Evolutionary conservation across 2,888 invertebrate genomes (phyloP), one percentile per base, ranked within the genome.

Genomic region (Galerucella calmariensis): DNA sequence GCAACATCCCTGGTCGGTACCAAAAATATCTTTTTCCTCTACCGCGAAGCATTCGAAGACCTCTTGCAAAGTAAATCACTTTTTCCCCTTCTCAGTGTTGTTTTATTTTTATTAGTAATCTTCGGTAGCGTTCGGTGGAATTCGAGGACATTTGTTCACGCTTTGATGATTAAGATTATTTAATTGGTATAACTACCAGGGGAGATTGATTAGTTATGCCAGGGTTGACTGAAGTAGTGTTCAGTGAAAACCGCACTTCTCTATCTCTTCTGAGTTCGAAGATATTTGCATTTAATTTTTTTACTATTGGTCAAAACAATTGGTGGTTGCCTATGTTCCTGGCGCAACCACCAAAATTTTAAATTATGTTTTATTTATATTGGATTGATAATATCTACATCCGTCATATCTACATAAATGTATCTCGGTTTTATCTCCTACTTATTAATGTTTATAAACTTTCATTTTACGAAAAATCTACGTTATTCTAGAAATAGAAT

Each of bases 21-120:
- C 35, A 62, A 62, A 62, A 62, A 62, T 62, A 62, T n/a, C 62
- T 10, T 35, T 61, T 41, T 35, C 62, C 41, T 20, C 62, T 14
- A 56, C 16, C 56, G 10, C 20, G 20, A 16, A 10, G 20, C 20
- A 10, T 9, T 2, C 14, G 12, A 14, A 48, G 56, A 56, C 16
- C 41, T 62, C 62, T 41, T 35, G 41, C 35, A 6, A 62, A 16
- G n/a, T 41, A 41, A 14, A 62, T 14, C 1, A 1, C 8, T 2
- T 41, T 41, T 41, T 14, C 6, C n/a, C 6, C 6, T 9, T 41
- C 35, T 14, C 12, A 8, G 8, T n/a, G 4, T 11, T 6, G 35
- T 20, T 16, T 58, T 58, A 58, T 24, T 20, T 58, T 58, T 16
- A 9, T 56, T 56, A 20, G 20, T 56, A 56, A 14, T 48, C 0